Conservation (phyloP, 2,113 vertebrate species). For the Lamprologus lemairii region DNA sequence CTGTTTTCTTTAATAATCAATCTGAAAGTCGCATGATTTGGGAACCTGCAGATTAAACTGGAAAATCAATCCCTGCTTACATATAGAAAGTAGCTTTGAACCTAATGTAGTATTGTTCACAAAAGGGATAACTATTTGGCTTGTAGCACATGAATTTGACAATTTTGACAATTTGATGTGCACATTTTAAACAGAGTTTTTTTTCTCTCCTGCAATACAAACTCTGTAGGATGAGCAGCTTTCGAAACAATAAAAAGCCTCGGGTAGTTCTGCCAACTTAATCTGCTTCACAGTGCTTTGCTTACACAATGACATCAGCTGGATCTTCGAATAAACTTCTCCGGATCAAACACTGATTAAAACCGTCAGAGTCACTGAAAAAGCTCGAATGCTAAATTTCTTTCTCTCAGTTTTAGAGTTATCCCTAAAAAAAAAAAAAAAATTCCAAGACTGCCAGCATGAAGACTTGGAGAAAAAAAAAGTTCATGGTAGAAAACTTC, state of each 20-base stretch:
- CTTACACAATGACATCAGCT: not conserved
- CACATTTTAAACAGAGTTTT: not conserved
- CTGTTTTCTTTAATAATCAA: not conserved
- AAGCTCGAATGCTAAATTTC: not conserved
- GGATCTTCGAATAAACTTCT: constrained; percentile 1
- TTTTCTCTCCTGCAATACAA: not conserved
- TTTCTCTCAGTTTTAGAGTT: not conserved
- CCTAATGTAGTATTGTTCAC: not conserved
- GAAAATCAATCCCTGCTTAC: not conserved
- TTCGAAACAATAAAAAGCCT: not conserved
- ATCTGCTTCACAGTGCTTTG: not conserved
- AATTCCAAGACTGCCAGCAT: not conserved
- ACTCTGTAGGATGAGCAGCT: not conserved
- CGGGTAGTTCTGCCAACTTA: not conserved
- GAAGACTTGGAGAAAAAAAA: not conserved
- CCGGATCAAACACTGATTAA: constrained; percentile 23
- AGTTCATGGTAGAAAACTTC: not conserved
- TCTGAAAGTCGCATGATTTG: not conserved
- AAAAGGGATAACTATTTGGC: not conserved
- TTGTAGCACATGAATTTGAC: not conserved
- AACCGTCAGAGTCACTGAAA: not conserved
- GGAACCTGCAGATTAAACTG: not conserved
- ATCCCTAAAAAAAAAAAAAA: not conserved
- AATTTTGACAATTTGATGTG: not conserved
- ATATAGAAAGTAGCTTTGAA: not conserved